These are phyloP conservation scores for Argyresthia albistria DNA, from an alignment of 2,888 invertebrate genomes.

Conservation along the genomic window DNA sequence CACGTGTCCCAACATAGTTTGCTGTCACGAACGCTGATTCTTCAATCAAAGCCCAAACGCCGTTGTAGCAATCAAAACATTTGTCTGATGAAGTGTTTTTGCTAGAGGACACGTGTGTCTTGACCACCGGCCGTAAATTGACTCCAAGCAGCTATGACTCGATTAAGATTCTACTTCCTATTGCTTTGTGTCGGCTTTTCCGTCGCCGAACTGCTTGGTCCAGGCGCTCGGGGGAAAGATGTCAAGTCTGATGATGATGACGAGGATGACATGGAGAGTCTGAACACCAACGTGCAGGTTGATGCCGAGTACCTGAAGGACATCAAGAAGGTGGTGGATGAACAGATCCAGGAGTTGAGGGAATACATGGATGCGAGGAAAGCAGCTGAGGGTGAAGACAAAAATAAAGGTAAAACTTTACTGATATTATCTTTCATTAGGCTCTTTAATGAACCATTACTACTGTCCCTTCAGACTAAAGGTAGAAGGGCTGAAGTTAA, in stretches of 20 bases:
- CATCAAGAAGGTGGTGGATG: conserved; percentile 35
- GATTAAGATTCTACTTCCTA: conserved; percentile 31
- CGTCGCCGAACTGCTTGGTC: conserved; percentile 45
- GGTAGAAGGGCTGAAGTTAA: no score
- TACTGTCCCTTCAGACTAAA: no score
- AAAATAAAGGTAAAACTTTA: background rate
- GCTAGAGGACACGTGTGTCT: no score
- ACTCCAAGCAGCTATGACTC: background rate
- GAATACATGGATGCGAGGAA: conserved; percentile 9
- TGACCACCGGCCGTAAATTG: no score
- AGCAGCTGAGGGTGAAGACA: background rate
- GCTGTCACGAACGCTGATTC: no score
- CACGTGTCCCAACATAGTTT: no score
- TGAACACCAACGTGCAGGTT: conserved; percentile 21
- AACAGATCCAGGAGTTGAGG: conserved; percentile 21
- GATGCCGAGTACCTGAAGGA: conserved; percentile 28
- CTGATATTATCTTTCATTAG: background rate
- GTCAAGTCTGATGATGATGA: conserved; percentile 32
- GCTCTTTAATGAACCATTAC: no score
- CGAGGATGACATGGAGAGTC: conserved; percentile 15
- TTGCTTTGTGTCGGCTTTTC: conserved; percentile 36
- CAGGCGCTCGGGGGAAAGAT: conserved; percentile 29
- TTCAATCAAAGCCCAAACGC: no score
- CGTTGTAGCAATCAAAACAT: no score
- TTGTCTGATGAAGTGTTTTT: no score